Evolutionary conservation across 2,113 vertebrate species (phyloP), one percentile per base, ranked within the genome.

Genomic region (Spizaetus ornatus): DNA sequence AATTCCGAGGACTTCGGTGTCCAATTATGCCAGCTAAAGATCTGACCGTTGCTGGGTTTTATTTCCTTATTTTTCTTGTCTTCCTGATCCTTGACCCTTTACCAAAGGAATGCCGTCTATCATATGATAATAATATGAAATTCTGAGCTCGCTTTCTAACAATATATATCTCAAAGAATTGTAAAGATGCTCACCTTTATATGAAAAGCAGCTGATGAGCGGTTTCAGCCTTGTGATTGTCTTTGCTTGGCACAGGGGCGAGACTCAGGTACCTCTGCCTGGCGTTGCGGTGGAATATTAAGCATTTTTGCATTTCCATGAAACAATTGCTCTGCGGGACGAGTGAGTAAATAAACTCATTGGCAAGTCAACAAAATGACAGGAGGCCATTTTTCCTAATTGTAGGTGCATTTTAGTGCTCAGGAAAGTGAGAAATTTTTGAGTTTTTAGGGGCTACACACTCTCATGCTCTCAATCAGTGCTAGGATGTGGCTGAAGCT

Each of bases 1-100:
- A 11, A 17, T 34, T 95, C 95, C 11, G 3, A 67, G 71, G 95
- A 86, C 86, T 95, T 82, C 80, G 40, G 74, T 62, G 83, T 94
- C 96, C 91, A 94, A 95, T 97, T 97, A 97, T 91, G 87, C 83
- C 78, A 77, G 62, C 66, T 72, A 65, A 91, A 95, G 95, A 97
- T 89, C 95, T 61, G 66, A 58, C 86, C 34, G 23, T 91, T 87
- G 78, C 91, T 50, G 93, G 86, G 89, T 12, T 95, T 94, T 95
- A 97, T 97, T 97, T 95, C 97, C 96, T 94, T 95, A 97, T 95
- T 97, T 97, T 95, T 88, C 93, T 93, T 94, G 61, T 95, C 93
- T 97, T 94, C 73, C 83, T 36, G 94, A 86, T 90, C 95, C 79
- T 69, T 94, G 92, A 95, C 96, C 95, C 93, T 90, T 47, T 76